Evolutionary conservation across 2,888 invertebrate genomes (phyloP).

Genomic region (Amorpha juglandis): DNA sequence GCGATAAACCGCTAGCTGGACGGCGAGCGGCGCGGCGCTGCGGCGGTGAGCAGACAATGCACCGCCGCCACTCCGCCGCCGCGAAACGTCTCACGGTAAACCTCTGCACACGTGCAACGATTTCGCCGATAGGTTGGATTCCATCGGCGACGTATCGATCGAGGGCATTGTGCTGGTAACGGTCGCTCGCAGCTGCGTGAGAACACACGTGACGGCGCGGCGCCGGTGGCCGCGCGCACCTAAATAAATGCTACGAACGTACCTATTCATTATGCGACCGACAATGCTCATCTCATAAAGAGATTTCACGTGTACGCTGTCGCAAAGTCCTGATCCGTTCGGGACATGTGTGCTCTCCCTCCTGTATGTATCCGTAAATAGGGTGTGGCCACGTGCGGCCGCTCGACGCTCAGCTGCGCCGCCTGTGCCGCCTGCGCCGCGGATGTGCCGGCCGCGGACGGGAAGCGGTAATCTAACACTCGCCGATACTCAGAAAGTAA

Average conservation of each 20-base stretch:
- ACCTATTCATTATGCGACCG: conserved; percentile 80
- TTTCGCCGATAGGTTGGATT: conserved; percentile 79
- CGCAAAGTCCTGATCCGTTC: conserved; percentile 82
- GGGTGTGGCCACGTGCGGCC: conserved; percentile 83
- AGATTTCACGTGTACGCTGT: conserved; percentile 83
- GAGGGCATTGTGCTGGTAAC: conserved; percentile 84
- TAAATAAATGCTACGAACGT: conserved; percentile 81
- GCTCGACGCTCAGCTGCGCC: conserved; percentile 72
- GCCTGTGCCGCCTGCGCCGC: conserved; percentile 72
- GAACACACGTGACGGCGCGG: conserved; percentile 79
- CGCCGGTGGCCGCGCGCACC: conserved; percentile 80
- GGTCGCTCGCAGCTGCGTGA: conserved; percentile 82
- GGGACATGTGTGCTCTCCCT: conserved; percentile 83
- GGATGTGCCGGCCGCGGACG: conserved; percentile 75
- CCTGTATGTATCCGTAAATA: conserved; percentile 82
- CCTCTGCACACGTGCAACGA: conserved; percentile 74
- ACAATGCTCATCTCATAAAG: conserved; percentile 82
- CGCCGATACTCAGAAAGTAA: conserved; percentile 60
- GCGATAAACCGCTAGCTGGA: conserved; percentile 66
- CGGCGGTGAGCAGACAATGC: conserved; percentile 68
- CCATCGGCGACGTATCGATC: conserved; percentile 79
- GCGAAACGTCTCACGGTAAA: conserved; percentile 68
- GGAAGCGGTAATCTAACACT: conserved; percentile 82
- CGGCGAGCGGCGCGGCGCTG: conserved; percentile 6
- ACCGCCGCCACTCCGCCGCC: conserved; percentile 61